These are phyloP conservation scores for Daubentonia madagascariensis DNA, from an alignment of 2,113 vertebrate species.

Conservation along the genomic window DNA sequence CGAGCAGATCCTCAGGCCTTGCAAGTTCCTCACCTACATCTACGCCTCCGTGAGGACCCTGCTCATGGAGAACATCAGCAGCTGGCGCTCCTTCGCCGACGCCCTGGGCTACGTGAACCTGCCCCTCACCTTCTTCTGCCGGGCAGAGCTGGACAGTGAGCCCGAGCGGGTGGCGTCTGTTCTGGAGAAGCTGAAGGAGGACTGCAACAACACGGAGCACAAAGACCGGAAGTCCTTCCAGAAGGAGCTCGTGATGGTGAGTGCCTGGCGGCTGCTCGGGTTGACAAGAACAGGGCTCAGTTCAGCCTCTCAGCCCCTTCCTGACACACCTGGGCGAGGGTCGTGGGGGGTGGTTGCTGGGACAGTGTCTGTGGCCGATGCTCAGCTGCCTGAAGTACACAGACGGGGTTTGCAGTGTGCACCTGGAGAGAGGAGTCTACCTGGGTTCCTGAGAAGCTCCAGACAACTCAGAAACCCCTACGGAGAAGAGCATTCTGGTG, in stretches of 20 bases:
- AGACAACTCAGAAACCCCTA: accelerated
- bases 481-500: accelerated
- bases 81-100: conserved; percentile 94
- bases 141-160: conserved; percentile 92
- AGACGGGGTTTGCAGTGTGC: accelerated
- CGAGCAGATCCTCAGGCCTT: conserved; percentile 94
- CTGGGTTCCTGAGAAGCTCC: accelerated
- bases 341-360: accelerated
- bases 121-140: conserved; percentile 92
- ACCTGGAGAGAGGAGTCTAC: accelerated
- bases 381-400: accelerated
- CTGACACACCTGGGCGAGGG: accelerated
- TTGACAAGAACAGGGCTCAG: accelerated
- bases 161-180: conserved; percentile 94
- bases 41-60: conserved; percentile 95
- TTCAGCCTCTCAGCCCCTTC: accelerated
- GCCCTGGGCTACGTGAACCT: conserved; percentile 91
- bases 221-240: conserved; percentile 97
- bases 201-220: conserved; percentile 92
- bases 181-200: conserved; percentile 96
- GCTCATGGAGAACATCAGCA: conserved; percentile 96
- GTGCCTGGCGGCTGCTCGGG: not conserved
- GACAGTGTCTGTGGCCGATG: accelerated
- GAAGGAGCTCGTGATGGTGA: conserved; percentile 96
- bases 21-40: conserved; percentile 98